Conservation (phyloP, 2,797 vertebrate genomes). For the Sebastes matsubarae region DNA sequence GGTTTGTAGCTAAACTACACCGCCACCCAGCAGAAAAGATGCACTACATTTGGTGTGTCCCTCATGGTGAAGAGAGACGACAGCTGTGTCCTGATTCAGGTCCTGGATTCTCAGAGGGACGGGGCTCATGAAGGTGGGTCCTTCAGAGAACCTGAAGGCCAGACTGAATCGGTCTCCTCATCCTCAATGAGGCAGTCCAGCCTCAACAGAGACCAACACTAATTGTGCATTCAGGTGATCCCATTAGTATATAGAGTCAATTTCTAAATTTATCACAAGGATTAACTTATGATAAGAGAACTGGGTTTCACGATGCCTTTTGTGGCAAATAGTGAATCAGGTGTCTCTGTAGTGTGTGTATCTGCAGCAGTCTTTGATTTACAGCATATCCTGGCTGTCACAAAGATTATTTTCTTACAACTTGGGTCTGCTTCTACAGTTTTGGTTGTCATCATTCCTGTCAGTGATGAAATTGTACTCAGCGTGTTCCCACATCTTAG, state of each 20-base stretch:
- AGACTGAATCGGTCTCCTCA: not conserved
- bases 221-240: not conserved
- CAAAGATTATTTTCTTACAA: not conserved
- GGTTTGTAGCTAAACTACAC: not conserved
- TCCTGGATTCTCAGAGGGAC: not conserved
- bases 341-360: not conserved
- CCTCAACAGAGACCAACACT: not conserved
- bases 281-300: not conserved
- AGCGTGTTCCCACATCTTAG: not conserved
- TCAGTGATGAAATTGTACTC: not conserved
- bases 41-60: not conserved
- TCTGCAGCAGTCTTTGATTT: not conserved
- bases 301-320: not conserved
- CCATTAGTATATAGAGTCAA: not conserved
- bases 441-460: not conserved
- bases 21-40: not conserved
- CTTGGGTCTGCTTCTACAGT: not conserved
- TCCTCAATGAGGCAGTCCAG: not conserved
- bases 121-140: not conserved
- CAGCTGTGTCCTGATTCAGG: slow-evolving; percentile 25
- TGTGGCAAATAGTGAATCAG: not conserved
- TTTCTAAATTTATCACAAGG: not conserved
- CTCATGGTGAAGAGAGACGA: not conserved
- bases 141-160: not conserved
- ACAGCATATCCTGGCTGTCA: not conserved